These are phyloP conservation scores for Atopsyche davidsoni DNA, from an alignment of 1,140 invertebrate species.

Conservation along the genomic window DNA sequence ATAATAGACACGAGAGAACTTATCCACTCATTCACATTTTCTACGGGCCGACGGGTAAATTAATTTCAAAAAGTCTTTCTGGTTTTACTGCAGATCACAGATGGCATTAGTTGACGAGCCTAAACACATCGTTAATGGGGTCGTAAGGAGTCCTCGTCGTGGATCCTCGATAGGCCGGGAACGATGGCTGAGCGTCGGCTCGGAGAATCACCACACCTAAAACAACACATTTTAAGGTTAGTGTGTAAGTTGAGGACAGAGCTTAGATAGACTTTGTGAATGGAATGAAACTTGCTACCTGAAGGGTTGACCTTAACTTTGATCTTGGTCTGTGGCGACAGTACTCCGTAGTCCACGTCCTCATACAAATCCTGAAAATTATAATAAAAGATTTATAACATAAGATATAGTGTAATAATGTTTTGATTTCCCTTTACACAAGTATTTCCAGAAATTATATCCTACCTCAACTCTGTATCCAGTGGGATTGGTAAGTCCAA, in stretches of 20 bases:
- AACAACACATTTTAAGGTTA: conserved; percentile 27
- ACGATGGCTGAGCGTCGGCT: conserved; percentile 65
- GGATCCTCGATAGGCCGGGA: conserved; percentile 48
- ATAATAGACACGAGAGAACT: no score
- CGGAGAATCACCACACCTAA: conserved; percentile 75
- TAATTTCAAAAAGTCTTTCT: no score
- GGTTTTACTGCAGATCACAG: no score
- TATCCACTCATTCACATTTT: no score
- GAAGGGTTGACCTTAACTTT: conserved; percentile 92
- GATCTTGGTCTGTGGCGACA: conserved; percentile 79
- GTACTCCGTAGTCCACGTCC: conserved; percentile 75
- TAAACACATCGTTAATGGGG: conserved; percentile 50
- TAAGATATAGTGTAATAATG: no score
- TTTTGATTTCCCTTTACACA: no score
- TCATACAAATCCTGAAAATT: conserved; percentile 73
- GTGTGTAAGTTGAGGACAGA: not conserved
- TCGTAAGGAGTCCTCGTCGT: conserved; percentile 53
- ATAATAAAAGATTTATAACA: no score
- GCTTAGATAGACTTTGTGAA: conserved; percentile 4
- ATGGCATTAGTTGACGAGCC: no score
- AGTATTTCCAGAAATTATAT: no score
- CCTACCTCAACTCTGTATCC: conserved; percentile 82
- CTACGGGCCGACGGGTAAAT: no score
- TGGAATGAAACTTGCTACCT: conserved; percentile 52
- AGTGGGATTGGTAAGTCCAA: conserved; percentile 67